Base-by-base conservation (phyloP, 2,797 vertebrate genomes). In the Eupleurogrammus muticus region DNA sequence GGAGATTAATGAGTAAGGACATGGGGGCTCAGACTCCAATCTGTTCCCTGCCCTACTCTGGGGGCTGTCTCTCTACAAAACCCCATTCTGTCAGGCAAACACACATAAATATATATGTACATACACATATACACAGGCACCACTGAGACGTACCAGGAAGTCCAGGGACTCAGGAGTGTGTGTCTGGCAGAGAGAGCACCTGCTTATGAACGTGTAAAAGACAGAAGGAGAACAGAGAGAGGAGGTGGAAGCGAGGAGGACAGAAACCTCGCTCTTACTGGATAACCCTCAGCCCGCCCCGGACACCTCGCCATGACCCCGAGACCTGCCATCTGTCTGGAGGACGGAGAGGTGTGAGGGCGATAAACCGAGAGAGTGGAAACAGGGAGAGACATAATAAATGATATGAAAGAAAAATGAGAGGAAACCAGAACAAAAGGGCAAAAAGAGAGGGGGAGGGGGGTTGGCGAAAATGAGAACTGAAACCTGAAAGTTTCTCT, bases 1-100 rank as follows among this genome's bases (percentile, higher is more conserved):
- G 50, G 70, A 93, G 92, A 93, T 93, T 93, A 94, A 94, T 93
- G 89, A 94, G 89, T 91, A 88, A 91, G 91, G 87, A 92, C 87
- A 85, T 69, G 82, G 80, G 85, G 89, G 88, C 83, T 90, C 89
- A 91, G 89, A 90, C 90, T 85, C 84, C 92, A 92, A 92, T 91
- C 92, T 93, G 91, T 92, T 93, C 89, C 65, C 58, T 63, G 83
- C 60, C 86, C 66, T 77, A 84, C 88, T 82, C 70, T 80, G 78
- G 89, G 88, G 88, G 78, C 65, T 35, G 69, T 66, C 71, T 77
- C 82, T 81, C 60, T 68, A 77, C 82, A 77, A 82, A 90, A 80
- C 86, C 86, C 85, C 77, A 89, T 93, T 92, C 90, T 89, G 92
- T 90, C 92, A 90, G 28, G 28, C 28, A 28, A 28, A 44, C 40